A percentile compares a stretch with the other conserved stretches of the same genome.
Evolutionary conservation across 2,797 vertebrate species (phyloP).

Genomic region (Gymnothorax javanicus): DNA sequence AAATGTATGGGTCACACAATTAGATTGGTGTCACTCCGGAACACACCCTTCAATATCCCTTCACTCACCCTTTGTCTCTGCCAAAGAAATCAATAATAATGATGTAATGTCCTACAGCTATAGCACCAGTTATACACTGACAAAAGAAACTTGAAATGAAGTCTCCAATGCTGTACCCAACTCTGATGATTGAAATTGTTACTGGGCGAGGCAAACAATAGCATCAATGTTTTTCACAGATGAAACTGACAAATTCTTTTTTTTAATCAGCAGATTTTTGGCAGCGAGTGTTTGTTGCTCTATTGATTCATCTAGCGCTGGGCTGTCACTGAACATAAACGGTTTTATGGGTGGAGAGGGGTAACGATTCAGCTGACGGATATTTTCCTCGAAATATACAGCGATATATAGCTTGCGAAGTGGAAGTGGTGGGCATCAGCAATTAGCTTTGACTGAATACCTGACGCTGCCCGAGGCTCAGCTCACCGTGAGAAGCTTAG

Average conservation of each 20-base stretch:
- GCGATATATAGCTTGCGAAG: not conserved
- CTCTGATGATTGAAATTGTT: not conserved
- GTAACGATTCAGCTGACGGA: not conserved
- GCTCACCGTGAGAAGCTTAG: not conserved
- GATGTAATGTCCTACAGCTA: not conserved
- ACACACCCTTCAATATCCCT: not conserved
- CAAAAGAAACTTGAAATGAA: not conserved
- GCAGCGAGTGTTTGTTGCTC: not conserved
- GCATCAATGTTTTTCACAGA: not conserved
- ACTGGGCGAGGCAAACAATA: not conserved
- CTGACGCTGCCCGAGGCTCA: not conserved
- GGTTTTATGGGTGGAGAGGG: not conserved
- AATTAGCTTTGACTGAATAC: not conserved
- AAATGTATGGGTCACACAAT: not conserved
- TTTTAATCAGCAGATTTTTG: not conserved
- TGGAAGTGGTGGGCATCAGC: not conserved
- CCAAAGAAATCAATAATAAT: conserved; percentile 14
- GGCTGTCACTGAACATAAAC: not conserved
- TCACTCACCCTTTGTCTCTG: not conserved
- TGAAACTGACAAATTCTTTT: not conserved
- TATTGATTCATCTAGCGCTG: not conserved
- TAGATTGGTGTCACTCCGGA: not conserved
- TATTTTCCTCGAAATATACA: conserved; percentile 6
- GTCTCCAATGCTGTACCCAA: not conserved
- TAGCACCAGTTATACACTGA: not conserved